phyloP scores from a whole-genome alignment of 2,113 vertebrate genomes.

The Azemiops feae region DNA sequence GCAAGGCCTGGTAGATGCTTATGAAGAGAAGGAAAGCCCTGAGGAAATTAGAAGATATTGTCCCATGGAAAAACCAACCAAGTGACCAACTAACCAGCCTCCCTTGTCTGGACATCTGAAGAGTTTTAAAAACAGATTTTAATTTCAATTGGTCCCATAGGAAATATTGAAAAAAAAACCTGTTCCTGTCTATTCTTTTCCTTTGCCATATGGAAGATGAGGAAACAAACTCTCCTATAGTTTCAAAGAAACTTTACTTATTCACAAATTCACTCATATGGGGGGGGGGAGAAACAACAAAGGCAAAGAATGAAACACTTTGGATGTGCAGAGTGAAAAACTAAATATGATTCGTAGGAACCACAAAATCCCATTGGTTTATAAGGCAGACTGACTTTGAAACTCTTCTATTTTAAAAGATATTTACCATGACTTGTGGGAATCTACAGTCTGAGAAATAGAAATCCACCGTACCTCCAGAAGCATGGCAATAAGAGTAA shows the following conservation, averaged over 20 bases:
- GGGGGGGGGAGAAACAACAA: background rate
- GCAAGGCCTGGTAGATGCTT: background rate
- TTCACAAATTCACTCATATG: background rate
- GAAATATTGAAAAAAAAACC: constrained; percentile 17
- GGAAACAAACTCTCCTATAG: background rate
- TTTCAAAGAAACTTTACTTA: constrained; percentile 1
- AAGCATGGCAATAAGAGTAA: background rate
- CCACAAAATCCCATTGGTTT: background rate
- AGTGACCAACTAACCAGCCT: background rate
- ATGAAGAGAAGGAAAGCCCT: background rate
- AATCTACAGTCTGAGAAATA: background rate
- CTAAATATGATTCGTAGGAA: background rate
- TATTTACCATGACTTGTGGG: background rate
- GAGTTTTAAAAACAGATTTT: constrained; percentile 7
- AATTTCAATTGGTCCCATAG: constrained; percentile 13
- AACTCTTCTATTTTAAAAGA: background rate
- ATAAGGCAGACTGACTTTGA: background rate
- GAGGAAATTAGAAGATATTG: background rate
- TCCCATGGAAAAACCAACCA: constrained; percentile 5
- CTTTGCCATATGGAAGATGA: background rate
- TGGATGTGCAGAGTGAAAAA: background rate
- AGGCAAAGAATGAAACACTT: background rate
- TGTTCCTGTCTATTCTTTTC: background rate
- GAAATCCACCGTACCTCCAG: background rate
- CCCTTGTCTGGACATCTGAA: background rate